A percentile compares a stretch with the other conserved stretches of the same genome.
Conservation (phyloP, 1,140 invertebrate genomes). For the Ceratoteleas bidentatus region DNA sequence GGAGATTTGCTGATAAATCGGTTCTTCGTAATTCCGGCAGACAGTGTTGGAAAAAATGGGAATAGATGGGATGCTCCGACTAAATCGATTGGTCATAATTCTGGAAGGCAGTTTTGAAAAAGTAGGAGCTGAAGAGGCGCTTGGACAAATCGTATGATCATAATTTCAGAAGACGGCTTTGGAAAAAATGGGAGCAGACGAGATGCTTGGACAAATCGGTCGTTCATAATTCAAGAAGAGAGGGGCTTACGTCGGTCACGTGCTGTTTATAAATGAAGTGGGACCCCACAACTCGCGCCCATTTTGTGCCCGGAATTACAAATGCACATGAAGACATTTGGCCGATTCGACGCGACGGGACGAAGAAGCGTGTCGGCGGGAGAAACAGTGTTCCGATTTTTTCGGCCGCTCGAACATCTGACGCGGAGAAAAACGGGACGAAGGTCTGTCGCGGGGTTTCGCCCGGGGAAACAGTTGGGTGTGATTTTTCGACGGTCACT, state of each 20-base stretch:
- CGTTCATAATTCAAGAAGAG: neutral
- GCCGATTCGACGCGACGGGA: constrained; percentile 11
- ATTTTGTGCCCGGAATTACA: constrained; percentile 43
- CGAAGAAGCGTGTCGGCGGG: neutral
- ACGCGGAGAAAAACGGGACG: constrained; percentile 10
- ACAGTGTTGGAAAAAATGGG: neutral
- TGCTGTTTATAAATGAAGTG: constrained; percentile 54
- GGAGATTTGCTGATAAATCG: neutral
- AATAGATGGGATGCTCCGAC: neutral
- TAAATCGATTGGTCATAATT: neutral
- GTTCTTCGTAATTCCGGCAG: neutral
- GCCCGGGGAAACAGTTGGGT: constrained; percentile 31
- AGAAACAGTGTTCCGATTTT: constrained; percentile 33
- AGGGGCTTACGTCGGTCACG: constrained; percentile 33
- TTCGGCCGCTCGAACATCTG: constrained; percentile 40
- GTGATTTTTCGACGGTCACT: constrained; percentile 10
- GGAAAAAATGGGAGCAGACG: no score
- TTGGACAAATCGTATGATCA: constrained; percentile 22
- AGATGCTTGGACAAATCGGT: constrained; percentile 26
- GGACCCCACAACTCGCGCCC: constrained; percentile 29
- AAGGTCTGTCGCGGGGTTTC: constrained; percentile 2
- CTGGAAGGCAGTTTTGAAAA: neutral
- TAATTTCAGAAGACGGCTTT: neutral
- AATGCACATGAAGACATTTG: constrained; percentile 48
- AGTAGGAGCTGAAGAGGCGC: no score